Conservation (phyloP, 2,797 vertebrate genomes). For the Pitangus sulphuratus region DNA sequence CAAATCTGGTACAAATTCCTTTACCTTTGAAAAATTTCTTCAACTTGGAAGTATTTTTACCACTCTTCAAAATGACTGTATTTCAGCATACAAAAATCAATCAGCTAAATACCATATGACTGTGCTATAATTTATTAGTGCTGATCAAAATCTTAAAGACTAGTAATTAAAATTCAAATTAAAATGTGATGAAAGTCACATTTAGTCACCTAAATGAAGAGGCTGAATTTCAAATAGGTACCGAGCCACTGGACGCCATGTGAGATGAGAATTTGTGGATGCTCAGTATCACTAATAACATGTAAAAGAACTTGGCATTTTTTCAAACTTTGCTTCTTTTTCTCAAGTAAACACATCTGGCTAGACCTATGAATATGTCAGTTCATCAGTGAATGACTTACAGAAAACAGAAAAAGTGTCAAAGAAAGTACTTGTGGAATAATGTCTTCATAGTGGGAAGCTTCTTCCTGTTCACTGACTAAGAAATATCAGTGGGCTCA, state of each 20-base stretch:
- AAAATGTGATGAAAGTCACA: constrained; percentile 65
- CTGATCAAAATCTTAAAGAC: constrained; percentile 68
- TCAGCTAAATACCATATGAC: constrained; percentile 51
- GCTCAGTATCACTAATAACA: not conserved
- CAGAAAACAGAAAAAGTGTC: not conserved
- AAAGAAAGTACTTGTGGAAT: not conserved
- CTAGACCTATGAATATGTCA: not conserved
- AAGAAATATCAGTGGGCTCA: not conserved
- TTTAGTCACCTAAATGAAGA: constrained; percentile 45
- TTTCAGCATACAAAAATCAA: constrained; percentile 60
- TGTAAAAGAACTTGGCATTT: not conserved
- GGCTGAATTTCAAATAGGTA: constrained; percentile 45
- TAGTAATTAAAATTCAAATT: constrained; percentile 69
- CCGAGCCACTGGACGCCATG: not conserved
- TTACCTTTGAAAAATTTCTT: constrained; percentile 9
- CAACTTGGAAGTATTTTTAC: constrained; percentile 17
- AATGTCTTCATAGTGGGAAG: not conserved
- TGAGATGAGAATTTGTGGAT: not conserved
- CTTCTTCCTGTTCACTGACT: not conserved
- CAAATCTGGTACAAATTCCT: not conserved
- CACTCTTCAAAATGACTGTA: constrained; percentile 27
- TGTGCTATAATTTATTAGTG: constrained; percentile 53
- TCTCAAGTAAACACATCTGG: not conserved
- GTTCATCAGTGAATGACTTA: not conserved
- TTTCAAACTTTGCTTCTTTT: not conserved